Conservation (phyloP, 2,888 invertebrate genomes). For the Dasypolia templi region DNA sequence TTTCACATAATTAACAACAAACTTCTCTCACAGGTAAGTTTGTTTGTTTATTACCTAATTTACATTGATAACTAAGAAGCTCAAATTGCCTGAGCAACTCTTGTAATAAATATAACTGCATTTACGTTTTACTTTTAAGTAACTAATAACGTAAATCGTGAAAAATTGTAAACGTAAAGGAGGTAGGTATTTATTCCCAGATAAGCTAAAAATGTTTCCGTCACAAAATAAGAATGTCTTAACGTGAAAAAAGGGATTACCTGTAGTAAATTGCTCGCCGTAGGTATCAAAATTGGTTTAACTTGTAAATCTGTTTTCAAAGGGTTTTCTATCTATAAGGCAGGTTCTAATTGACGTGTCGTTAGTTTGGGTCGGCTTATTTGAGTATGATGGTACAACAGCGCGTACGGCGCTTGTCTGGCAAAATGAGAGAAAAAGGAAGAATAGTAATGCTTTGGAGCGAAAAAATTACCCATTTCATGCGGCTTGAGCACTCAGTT, state of each 20-base stretch:
- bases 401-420: constrained; percentile 3
- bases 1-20: background rate
- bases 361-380: constrained; percentile 46
- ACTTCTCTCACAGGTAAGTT: background rate
- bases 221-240: constrained; percentile 27
- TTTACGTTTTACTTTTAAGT: constrained; percentile 4
- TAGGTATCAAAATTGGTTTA: constrained; percentile 43
- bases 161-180: constrained; percentile 4
- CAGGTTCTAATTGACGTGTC: constrained; percentile 52
- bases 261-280: constrained; percentile 40
- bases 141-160: background rate
- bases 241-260: constrained; percentile 30
- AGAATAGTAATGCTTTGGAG: background rate
- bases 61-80: background rate
- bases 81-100: background rate
- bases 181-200: constrained; percentile 3
- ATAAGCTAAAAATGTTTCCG: background rate
- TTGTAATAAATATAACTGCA: no score
- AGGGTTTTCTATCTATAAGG: constrained; percentile 27
- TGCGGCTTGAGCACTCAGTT: constrained; percentile 10
- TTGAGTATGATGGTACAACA: constrained; percentile 34
- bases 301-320: constrained; percentile 49
- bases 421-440: background rate
- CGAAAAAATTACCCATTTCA: constrained; percentile 24
- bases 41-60: background rate